phyloP scores from a whole-genome alignment of 30 jellyfish, hydroid and myxozoan species.

The Catostylus mosaicus region DNA sequence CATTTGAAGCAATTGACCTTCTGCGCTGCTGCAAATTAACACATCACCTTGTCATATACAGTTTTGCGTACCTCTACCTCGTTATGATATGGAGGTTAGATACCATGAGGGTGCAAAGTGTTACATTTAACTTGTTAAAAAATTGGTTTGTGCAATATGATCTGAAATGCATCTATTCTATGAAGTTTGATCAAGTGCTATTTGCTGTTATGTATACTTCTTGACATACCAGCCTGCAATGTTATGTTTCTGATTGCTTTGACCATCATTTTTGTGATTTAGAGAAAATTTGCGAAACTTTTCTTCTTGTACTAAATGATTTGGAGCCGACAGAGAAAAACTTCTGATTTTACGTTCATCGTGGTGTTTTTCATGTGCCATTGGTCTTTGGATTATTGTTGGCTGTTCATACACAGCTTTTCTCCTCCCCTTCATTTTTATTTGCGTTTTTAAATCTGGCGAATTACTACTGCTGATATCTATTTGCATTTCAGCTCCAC shows the following conservation, averaged over 20 bases:
- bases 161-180: neutral
- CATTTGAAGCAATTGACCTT: no score
- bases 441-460: neutral
- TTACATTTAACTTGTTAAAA: no score
- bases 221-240: no score
- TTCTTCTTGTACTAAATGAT: neutral
- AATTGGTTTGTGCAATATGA: no score
- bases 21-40: no score
- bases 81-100: no score
- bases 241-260: no score
- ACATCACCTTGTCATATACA: no score
- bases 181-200: no score
- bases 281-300: neutral
- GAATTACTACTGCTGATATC: neutral
- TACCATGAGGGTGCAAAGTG: no score
- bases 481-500: neutral
- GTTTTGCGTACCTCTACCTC: no score
- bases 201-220: no score
- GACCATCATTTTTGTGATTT: neutral
- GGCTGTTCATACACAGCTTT: slow-evolving; percentile 27
- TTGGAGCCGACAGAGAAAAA: neutral
- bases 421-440: neutral
- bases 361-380: neutral
- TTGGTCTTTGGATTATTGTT: neutral
- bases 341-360: neutral